A percentile compares a stretch with the other conserved stretches of the same genome.
Conservation (phyloP, 2,888 invertebrate species). For the Calameuta pallipes region DNA sequence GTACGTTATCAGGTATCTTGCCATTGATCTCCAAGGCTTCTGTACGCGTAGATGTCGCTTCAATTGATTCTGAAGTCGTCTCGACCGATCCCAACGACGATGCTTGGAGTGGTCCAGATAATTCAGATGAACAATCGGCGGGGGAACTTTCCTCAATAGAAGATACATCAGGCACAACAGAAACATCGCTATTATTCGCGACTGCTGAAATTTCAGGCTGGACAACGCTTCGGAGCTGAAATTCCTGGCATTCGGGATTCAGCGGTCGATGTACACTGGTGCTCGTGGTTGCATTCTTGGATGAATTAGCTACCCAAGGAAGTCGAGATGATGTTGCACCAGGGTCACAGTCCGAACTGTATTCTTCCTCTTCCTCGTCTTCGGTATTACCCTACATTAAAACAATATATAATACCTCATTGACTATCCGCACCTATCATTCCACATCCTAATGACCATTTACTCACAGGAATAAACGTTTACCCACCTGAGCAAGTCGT, state of each 20-base stretch:
- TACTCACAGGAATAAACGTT: not conserved
- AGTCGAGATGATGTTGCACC: conserved; percentile 42
- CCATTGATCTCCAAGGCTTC: not conserved
- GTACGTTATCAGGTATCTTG: not conserved
- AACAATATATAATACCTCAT: not conserved
- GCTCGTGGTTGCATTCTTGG: conserved; percentile 26
- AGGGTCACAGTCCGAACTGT: conserved; percentile 55
- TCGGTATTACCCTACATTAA: conserved; percentile 44
- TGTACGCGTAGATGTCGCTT: not conserved
- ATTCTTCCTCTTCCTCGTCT: conserved; percentile 59
- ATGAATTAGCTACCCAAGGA: conserved; percentile 41
- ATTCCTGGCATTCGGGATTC: conserved; percentile 63
- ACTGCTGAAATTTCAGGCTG: not conserved
- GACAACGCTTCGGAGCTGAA: conserved; percentile 38
- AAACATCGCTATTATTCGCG: not conserved
- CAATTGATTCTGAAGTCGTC: not conserved
- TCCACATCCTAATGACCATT: not conserved
- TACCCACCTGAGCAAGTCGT: conserved; percentile 53
- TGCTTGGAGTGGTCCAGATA: not conserved
- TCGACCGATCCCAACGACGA: not conserved
- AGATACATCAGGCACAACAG: not conserved
- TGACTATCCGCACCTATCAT: not conserved
- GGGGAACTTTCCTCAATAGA: not conserved
- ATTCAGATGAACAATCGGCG: not conserved
- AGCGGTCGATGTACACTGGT: conserved; percentile 43